These are phyloP conservation scores for Amphipyra berbera DNA, from an alignment of 2,888 invertebrate genomes.

Conservation along the genomic window DNA sequence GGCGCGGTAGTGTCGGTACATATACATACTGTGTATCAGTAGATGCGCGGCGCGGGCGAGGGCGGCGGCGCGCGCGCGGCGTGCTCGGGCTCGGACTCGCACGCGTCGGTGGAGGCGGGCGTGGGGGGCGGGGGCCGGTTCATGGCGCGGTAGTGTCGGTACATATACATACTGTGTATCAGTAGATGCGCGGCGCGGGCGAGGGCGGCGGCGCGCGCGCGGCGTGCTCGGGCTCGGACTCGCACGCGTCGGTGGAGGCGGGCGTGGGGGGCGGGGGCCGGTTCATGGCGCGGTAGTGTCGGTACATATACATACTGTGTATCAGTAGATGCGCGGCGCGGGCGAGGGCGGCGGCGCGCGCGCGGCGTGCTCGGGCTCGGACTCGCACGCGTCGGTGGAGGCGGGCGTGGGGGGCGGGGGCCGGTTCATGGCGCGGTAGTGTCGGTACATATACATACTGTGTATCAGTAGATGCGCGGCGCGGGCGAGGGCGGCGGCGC, in stretches of 20 bases:
- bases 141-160: no score
- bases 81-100: conserved; percentile 97
- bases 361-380: no score
- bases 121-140: conserved; percentile 96
- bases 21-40: no score
- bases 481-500: no score
- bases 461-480: no score
- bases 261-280: neutral
- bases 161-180: no score
- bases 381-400: conserved; percentile 91
- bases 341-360: no score
- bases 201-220: no score
- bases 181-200: no score
- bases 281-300: neutral
- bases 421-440: conserved; percentile 92
- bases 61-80: conserved; percentile 92
- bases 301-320: no score
- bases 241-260: neutral
- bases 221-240: no score
- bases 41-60: conserved; percentile 92
- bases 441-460: conserved; percentile 82
- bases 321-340: no score
- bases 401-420: conserved; percentile 98
- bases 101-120: conserved; percentile 96
- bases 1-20: conserved; percentile 90